Evolutionary conservation across 1,140 invertebrate genomes (phyloP).

Genomic region (Drosophila setifemur): DNA sequence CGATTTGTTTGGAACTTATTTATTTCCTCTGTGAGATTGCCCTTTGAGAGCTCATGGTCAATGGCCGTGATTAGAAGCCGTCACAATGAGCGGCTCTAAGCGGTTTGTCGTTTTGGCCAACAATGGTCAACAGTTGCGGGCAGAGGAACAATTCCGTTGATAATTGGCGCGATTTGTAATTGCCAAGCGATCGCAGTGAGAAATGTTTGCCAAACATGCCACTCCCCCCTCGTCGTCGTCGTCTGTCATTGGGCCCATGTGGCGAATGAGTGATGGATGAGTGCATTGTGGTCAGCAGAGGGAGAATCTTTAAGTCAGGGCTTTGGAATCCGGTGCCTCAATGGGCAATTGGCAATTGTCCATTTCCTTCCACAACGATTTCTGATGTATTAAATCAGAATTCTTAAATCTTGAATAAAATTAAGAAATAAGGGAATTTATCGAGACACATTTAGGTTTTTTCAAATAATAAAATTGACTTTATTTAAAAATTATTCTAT

Average conservation of each 20-base stretch:
- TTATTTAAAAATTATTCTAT: too few relatives aligned
- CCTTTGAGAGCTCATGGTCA: constrained; percentile 3
- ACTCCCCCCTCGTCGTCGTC: not conserved
- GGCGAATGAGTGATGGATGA: constrained; percentile 67
- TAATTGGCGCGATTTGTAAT: constrained; percentile 45
- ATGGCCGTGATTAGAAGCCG: constrained; percentile 32
- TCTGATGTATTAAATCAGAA: not conserved
- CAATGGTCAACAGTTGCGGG: not conserved
- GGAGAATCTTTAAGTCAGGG: constrained; percentile 5
- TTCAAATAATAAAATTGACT: too few relatives aligned
- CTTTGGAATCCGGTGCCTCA: constrained; percentile 38
- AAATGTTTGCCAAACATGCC: constrained; percentile 57
- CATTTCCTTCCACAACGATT: constrained; percentile 53
- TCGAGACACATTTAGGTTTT: too few relatives aligned
- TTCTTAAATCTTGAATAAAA: not conserved
- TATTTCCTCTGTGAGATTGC: not conserved
- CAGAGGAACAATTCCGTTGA: constrained; percentile 28
- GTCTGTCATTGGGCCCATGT: constrained; percentile 22
- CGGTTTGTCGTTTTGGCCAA: constrained; percentile 43
- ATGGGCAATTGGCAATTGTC: constrained; percentile 37
- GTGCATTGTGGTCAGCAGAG: constrained; percentile 5
- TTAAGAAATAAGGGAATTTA: too few relatives aligned
- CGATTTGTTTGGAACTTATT: too few relatives aligned
- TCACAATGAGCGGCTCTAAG: constrained; percentile 38
- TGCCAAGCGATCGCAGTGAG: constrained; percentile 39